Evolutionary conservation across 2,113 vertebrate species (phyloP).

Genomic region (Panthera leo): DNA sequence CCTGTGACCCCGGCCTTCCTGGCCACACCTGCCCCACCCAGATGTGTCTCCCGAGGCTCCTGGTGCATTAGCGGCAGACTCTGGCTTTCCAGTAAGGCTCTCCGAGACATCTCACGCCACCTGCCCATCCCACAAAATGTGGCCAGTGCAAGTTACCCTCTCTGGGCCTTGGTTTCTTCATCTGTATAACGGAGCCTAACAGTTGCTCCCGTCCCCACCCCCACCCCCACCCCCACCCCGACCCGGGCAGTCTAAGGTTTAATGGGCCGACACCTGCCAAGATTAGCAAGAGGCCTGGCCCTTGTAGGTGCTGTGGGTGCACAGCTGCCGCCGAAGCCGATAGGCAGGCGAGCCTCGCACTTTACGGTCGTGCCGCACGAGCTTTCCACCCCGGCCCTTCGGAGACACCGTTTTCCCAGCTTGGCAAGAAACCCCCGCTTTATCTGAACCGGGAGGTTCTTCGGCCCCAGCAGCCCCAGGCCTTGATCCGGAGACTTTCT

Average conservation of each 20-base stretch:
- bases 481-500: neutral
- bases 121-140: neutral
- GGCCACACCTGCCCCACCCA: neutral
- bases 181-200: neutral
- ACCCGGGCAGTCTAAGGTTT: neutral
- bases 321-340: neutral
- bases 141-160: neutral
- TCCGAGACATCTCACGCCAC: neutral
- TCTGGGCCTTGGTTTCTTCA: neutral
- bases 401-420: neutral
- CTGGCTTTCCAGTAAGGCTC: fast-evolving
- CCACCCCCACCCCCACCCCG: too few species aligned
- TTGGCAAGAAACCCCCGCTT: neutral
- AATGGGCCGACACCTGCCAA: neutral
- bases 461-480: neutral
- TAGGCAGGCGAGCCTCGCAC: neutral
- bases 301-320: fast-evolving
- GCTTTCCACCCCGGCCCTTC: neutral
- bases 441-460: neutral
- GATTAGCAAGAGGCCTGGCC: neutral
- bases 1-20: neutral
- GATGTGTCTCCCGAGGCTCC: neutral
- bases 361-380: neutral
- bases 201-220: neutral
- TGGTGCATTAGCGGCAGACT: neutral